phyloP scores from a whole-genome alignment of 2,888 invertebrate genomes.

The Amiota communis region DNA sequence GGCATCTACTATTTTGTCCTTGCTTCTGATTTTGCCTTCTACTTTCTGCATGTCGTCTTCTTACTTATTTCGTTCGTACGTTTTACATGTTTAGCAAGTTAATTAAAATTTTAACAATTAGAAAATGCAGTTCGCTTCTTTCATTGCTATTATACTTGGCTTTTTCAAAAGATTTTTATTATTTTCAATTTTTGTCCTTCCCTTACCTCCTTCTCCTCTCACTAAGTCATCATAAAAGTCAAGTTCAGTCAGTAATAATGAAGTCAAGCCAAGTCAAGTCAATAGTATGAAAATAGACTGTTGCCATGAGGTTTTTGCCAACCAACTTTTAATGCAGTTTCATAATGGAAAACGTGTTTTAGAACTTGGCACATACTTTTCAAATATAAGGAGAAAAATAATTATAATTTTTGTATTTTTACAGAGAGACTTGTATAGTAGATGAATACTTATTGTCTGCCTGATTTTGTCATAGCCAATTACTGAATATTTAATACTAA shows the following conservation, averaged over 20 bases:
- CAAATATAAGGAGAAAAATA: too few species aligned
- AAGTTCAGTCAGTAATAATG: not conserved
- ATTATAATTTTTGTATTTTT: too few species aligned
- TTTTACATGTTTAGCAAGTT: slow-evolving; percentile 43
- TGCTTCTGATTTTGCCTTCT: too few species aligned
- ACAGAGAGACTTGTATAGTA: too few species aligned
- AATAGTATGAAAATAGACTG: not conserved
- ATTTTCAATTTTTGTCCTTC: slow-evolving; percentile 36
- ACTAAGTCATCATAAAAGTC: too few species aligned
- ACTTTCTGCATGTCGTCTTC: not conserved
- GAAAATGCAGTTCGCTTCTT: slow-evolving; percentile 27
- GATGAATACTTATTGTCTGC: too few species aligned
- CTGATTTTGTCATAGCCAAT: too few species aligned
- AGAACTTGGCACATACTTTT: too few species aligned
- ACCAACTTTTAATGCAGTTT: not conserved
- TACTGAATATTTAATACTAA: too few species aligned
- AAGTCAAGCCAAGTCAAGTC: slow-evolving; percentile 4
- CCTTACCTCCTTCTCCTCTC: slow-evolving; percentile 28
- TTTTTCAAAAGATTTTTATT: not conserved
- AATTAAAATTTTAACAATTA: slow-evolving; percentile 47
- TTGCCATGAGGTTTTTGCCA: not conserved
- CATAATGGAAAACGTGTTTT: slow-evolving; percentile 14
- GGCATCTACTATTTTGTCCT: too few species aligned
- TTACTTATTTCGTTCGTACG: slow-evolving; percentile 27
- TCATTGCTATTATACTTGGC: slow-evolving; percentile 20